A percentile compares a stretch with the other conserved stretches of the same genome.
These are phyloP conservation scores for Micrastur ruficollis DNA, from an alignment of 2,797 vertebrate species.

Conservation along the genomic window DNA sequence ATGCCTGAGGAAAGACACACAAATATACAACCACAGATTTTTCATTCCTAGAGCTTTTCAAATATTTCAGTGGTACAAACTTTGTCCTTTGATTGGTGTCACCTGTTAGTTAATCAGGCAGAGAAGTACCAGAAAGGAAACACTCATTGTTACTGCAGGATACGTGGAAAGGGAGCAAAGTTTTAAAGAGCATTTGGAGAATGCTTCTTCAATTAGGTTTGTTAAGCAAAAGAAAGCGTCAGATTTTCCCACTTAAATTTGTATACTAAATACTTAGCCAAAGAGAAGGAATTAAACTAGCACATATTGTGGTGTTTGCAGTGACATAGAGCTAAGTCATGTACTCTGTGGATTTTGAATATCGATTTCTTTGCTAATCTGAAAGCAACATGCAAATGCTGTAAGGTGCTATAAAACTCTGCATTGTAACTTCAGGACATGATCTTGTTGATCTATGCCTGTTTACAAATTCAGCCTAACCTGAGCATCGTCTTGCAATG, in stretches of 20 bases:
- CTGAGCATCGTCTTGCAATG: not conserved
- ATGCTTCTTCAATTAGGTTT: not conserved
- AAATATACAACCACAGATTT: not conserved
- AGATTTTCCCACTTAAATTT: not conserved
- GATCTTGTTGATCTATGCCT: not conserved
- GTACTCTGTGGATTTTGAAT: not conserved
- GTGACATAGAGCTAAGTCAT: not conserved
- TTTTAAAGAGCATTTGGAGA: not conserved
- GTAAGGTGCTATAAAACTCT: not conserved
- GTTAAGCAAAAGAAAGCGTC: not conserved
- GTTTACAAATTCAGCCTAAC: not conserved
- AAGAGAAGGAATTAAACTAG: not conserved
- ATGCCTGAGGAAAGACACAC: not conserved
- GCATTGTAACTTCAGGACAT: not conserved
- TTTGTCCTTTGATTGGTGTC: not conserved
- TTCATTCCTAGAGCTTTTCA: not conserved
- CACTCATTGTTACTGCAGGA: not conserved
- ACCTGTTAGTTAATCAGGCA: not conserved
- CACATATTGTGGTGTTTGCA: not conserved
- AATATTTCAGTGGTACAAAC: not conserved
- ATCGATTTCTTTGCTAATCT: not conserved
- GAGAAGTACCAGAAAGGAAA: not conserved
- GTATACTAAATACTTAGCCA: not conserved
- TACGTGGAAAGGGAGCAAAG: rapidly evolving
- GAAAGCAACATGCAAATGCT: not conserved